These are phyloP conservation scores for Holothuria glaberrima DNA, from an alignment of 35 echinoderm and acorn worm genomes.

Conservation along the genomic window DNA sequence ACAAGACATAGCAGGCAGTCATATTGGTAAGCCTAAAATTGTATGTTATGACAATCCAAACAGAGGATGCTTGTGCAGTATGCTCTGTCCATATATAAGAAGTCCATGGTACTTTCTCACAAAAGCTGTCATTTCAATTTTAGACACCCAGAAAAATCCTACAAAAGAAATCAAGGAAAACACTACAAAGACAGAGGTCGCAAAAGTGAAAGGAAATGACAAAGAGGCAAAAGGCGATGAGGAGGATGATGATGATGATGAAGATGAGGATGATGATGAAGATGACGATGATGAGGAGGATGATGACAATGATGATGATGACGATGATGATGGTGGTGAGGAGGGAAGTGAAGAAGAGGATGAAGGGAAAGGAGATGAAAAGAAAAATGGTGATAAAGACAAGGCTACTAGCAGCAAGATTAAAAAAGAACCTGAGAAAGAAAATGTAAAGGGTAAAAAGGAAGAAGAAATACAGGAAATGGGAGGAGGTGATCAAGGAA, in stretches of 20 bases:
- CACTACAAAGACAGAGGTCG: not conserved
- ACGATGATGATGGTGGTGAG: constrained; percentile 51
- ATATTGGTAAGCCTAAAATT: no score
- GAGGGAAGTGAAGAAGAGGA: constrained; percentile 41
- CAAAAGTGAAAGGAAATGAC: not conserved
- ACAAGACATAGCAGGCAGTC: no score
- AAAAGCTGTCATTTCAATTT: not conserved
- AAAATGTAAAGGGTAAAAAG: not conserved
- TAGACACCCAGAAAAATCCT: not conserved
- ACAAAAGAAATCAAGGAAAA: not conserved
- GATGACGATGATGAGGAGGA: constrained; percentile 55
- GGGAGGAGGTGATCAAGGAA: not conserved
- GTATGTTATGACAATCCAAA: no score
- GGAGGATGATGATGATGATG: not conserved
- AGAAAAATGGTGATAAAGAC: not conserved
- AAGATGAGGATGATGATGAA: constrained; percentile 49
- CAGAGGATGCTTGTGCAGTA: no score
- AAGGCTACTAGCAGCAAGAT: not conserved
- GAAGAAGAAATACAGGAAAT: not conserved
- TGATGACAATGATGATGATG: constrained; percentile 58
- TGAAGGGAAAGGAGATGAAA: constrained; percentile 41
- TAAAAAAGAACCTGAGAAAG: not conserved
- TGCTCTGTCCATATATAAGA: no score
- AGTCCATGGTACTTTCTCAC: no score
- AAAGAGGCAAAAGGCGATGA: not conserved